Evolutionary conservation across 2,797 vertebrate genomes (phyloP).

Genomic region (Hemitrygon akajei): DNA sequence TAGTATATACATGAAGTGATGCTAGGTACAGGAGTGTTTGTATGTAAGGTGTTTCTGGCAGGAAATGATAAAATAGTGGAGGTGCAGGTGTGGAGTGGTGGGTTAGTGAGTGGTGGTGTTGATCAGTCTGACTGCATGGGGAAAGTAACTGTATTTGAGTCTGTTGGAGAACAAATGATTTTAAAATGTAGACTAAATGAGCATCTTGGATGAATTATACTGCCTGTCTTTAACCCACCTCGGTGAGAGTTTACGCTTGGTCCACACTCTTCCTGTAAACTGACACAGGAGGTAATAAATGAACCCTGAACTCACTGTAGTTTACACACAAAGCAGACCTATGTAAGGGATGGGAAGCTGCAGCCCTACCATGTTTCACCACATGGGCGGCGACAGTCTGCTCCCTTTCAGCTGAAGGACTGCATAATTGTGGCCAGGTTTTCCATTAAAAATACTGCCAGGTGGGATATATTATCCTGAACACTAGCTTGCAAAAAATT

Average conservation of each 20-base stretch:
- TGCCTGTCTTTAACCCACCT: neutral
- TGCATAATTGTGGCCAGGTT: neutral
- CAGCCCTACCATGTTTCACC: neutral
- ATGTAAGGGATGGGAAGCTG: neutral
- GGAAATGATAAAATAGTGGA: too few species aligned
- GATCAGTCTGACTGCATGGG: too few species aligned
- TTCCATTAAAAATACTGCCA: neutral
- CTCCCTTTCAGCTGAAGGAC: neutral
- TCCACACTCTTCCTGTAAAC: neutral
- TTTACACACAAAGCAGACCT: neutral
- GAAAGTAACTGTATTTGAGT: too few species aligned
- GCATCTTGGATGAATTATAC: neutral
- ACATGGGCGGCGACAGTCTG: neutral
- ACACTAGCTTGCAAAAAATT: neutral
- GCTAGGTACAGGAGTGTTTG: too few species aligned
- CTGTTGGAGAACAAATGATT: too few species aligned
- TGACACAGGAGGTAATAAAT: neutral
- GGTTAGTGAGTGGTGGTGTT: too few species aligned
- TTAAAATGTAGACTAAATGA: neutral
- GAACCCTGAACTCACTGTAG: neutral
- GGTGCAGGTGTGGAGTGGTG: too few species aligned
- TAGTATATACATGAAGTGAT: too few species aligned
- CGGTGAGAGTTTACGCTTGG: neutral
- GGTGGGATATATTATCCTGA: slow-evolving; percentile 16
- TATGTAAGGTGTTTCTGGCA: too few species aligned